These are phyloP conservation scores for Mormoops blainvillei DNA, from an alignment of 2,113 vertebrate species.

Conservation along the genomic window DNA sequence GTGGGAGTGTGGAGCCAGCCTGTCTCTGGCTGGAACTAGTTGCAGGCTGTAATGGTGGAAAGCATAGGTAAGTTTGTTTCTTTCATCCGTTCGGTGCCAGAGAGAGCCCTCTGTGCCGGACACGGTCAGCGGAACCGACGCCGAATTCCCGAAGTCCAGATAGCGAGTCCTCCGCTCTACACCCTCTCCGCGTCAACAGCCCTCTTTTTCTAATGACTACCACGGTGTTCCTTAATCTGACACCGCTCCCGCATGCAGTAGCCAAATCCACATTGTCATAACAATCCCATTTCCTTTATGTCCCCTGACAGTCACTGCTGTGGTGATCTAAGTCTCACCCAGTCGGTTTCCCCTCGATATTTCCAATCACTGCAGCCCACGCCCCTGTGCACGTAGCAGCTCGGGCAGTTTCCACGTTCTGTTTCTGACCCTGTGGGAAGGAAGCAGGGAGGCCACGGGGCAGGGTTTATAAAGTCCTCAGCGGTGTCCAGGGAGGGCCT, in stretches of 20 bases:
- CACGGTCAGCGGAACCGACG: neutral
- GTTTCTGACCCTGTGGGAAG: neutral
- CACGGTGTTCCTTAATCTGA: neutral
- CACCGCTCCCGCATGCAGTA: neutral
- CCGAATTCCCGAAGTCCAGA: neutral
- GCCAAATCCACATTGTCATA: neutral
- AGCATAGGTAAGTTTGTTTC: neutral
- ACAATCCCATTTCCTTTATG: too few species aligned
- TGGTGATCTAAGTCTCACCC: neutral
- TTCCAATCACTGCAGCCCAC: neutral
- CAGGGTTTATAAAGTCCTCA: neutral
- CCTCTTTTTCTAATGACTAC: neutral
- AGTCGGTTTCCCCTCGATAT: too few species aligned
- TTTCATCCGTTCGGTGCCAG: neutral
- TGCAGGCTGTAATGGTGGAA: neutral
- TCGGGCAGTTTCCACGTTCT: neutral
- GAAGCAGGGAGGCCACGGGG: neutral
- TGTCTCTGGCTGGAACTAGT: neutral
- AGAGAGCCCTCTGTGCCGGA: neutral
- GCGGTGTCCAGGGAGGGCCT: rapidly evolving
- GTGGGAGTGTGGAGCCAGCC: neutral
- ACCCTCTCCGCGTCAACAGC: neutral
- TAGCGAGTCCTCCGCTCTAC: neutral
- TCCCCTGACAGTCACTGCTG: neutral
- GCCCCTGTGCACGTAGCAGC: neutral